Conservation (phyloP, 2,888 invertebrate genomes). For the Autographa pulchrina region DNA sequence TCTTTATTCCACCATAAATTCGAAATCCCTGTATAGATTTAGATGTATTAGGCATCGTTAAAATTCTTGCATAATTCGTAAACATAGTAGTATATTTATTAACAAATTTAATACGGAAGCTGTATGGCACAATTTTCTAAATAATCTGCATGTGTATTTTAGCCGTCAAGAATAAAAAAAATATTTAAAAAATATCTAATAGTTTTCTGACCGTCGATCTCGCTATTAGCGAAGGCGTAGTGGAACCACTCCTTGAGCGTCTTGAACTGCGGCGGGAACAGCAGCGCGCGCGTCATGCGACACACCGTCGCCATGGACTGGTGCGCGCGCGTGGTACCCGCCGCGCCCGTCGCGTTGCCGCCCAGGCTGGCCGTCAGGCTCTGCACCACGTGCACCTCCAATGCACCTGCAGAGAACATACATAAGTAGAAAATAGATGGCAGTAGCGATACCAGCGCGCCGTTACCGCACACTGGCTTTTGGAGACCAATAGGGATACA, state of each 20-base stretch:
- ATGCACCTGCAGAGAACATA: conserved; percentile 78
- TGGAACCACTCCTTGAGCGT: conserved; percentile 98
- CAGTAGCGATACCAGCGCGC: too few relatives aligned
- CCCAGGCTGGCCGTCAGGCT: conserved; percentile 97
- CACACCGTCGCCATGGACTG: conserved; percentile 98
- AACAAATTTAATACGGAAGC: too few relatives aligned
- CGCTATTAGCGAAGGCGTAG: conserved; percentile 98
- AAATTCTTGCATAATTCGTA: too few relatives aligned
- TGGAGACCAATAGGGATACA: too few relatives aligned
- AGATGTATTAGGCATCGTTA: too few relatives aligned
- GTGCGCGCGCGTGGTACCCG: conserved; percentile 91
- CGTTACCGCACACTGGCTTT: too few relatives aligned
- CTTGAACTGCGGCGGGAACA: conserved; percentile 98
- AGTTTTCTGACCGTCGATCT: conserved; percentile 94
- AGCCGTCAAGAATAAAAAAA: too few relatives aligned
- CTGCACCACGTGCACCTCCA: conserved; percentile 95
- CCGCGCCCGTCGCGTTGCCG: conserved; percentile 66
- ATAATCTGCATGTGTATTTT: neutral
- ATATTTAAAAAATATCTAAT: too few relatives aligned
- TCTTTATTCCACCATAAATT: too few relatives aligned
- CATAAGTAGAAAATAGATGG: too few relatives aligned
- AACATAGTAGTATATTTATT: too few relatives aligned
- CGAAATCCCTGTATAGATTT: too few relatives aligned
- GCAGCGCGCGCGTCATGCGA: conserved; percentile 96
- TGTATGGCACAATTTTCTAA: neutral